Conservation (phyloP, 2,113 vertebrate genomes). For the Patagioenas fasciata region DNA sequence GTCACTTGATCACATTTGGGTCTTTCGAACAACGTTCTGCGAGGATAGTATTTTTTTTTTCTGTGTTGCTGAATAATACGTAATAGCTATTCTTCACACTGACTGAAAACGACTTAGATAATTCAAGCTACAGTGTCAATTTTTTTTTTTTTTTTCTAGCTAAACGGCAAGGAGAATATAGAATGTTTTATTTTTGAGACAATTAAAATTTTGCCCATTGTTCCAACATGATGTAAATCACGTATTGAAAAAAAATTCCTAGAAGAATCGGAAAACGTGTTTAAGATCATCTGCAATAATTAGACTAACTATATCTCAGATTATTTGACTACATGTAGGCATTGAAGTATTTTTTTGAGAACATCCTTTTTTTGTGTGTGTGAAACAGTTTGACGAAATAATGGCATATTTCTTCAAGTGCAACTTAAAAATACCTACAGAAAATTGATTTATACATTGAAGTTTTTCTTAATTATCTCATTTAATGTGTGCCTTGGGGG, state of each 20-base stretch:
- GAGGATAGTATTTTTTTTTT: neutral
- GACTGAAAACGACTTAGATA: neutral
- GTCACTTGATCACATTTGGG: fast-evolving
- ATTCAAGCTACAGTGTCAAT: neutral
- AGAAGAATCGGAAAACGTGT: neutral
- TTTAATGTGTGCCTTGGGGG: neutral
- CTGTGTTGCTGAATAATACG: fast-evolving
- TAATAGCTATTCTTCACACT: neutral
- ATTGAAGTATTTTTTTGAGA: neutral
- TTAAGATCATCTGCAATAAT: neutral
- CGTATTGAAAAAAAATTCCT: neutral
- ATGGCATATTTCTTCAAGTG: neutral
- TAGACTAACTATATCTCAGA: neutral
- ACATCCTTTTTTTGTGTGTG: neutral
- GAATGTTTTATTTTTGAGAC: neutral
- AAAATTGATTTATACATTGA: neutral
- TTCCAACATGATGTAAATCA: neutral
- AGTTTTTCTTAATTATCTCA: neutral
- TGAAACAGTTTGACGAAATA: neutral
- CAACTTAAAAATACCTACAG: neutral
- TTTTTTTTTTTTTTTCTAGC: too few species aligned
- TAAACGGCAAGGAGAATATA: neutral
- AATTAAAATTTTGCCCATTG: neutral
- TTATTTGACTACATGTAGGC: neutral
- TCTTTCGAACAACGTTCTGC: neutral